phyloP scores from a whole-genome alignment of 2,113 vertebrate species.

The Eptesicus fuscus region DNA sequence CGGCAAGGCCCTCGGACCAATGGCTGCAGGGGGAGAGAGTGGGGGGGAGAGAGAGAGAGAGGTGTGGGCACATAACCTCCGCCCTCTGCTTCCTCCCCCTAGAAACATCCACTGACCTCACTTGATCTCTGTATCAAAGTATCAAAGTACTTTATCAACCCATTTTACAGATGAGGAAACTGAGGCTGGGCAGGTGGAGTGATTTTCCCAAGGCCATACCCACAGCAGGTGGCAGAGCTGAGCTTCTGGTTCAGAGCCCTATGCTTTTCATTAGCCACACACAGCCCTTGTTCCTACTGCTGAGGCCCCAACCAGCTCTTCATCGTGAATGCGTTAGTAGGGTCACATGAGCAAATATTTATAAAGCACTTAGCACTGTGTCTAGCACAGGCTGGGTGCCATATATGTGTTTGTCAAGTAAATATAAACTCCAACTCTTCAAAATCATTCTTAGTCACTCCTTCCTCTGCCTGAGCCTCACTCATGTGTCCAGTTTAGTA shows the following conservation, averaged over 20 bases:
- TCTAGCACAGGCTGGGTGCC: neutral
- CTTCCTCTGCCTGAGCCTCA: neutral
- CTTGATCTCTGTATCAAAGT: neutral
- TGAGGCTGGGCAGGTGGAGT: neutral
- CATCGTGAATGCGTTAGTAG: neutral
- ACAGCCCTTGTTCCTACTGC: neutral
- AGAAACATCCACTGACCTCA: fast-evolving
- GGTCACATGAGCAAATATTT: neutral
- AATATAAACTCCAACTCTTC: neutral
- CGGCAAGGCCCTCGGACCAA: conserved; percentile 79
- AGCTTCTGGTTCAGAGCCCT: neutral
- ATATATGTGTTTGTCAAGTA: neutral
- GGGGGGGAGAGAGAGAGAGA: neutral
- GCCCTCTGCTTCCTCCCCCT: fast-evolving
- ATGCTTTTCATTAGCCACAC: neutral
- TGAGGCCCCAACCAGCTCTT: neutral
- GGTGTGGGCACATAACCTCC: fast-evolving
- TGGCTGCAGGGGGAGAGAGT: conserved; percentile 32
- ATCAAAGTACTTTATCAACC: neutral
- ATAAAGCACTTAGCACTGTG: neutral
- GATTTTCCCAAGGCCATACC: neutral
- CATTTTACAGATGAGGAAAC: neutral
- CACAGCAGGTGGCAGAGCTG: neutral
- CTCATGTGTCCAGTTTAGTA: neutral
- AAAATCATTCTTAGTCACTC: neutral